phyloP scores from a whole-genome alignment of 2,888 invertebrate species.

The Drosophila greeni region DNA sequence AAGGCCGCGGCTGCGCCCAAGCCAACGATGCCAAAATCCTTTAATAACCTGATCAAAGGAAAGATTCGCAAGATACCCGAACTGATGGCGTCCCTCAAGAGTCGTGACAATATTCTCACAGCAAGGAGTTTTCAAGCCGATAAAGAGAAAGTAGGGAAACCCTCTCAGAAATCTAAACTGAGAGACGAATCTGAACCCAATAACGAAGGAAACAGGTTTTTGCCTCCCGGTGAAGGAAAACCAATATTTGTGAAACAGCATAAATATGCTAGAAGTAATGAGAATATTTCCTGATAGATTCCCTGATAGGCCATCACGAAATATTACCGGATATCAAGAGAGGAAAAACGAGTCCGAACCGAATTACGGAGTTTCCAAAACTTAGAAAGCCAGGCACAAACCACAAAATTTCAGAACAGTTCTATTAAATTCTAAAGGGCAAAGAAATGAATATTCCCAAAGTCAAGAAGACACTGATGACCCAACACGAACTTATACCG shows the following conservation, averaged over 20 bases:
- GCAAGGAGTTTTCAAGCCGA: background rate
- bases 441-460: too few species aligned
- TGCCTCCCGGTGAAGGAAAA: background rate
- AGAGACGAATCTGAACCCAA: background rate
- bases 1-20: too few species aligned
- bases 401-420: too few species aligned
- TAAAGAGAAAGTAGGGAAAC: background rate
- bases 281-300: background rate
- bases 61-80: background rate
- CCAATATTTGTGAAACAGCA: background rate
- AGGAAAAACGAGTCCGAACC: background rate
- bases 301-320: background rate
- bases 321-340: background rate
- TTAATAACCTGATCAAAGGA: background rate
- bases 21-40: background rate
- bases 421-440: too few species aligned
- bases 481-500: too few species aligned
- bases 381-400: background rate
- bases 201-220: background rate
- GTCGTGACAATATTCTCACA: background rate
- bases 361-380: background rate
- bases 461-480: too few species aligned
- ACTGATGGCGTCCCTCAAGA: background rate
- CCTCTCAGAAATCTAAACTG: background rate
- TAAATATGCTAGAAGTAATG: constrained; percentile 1